Evolutionary conservation across 2,113 vertebrate species (phyloP), one percentile per base, ranked within the genome.

Genomic region (Tylochromis polylepis): DNA sequence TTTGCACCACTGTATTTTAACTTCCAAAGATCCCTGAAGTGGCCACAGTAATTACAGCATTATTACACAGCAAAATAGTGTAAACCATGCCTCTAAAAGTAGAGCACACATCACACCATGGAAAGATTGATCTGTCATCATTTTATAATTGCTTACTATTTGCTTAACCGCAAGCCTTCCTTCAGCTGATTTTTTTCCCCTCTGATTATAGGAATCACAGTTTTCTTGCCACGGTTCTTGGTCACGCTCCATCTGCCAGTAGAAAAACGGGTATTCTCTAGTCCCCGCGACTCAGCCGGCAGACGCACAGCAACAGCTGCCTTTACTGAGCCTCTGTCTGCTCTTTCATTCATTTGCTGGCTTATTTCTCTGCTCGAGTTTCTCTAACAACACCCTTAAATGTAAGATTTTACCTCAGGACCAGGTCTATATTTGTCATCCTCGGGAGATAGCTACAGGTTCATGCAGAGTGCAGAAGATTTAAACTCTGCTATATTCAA

Each of bases 161-260:
- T 49, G 51, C 62, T 85, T 72, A 88, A 82, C 77, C 75, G 49
- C 85, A 57, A 79, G 43, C 89, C 82, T 93, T 57, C 82, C 60
- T 78, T 57, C 72, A 72, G 41, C 75, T 89, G 56, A 82, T 31
- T 57, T 49, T 55, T 75, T 82, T 57, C 51, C 22, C 38, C 29
- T 87, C 55, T 62, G 78, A 85, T 84, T 92, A 94, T 82, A 92
- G 72, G 84, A 90, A 81, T 88, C 81, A 85, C 67, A 84, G 72
- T 86, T 88, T 86, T 85, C 84, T 81, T 94, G 90, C 92, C 92
- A 94, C 93, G 92, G 92, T 92, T 92, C 93, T 94, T 56, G 87
- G 81, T 79, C 58, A 70, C 46, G 56, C 88, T 87, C 81, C 77
- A 46, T 81, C 86, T 89, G 88, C 85, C 86, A 51, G 70, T 78